Conservation (phyloP, 2,888 invertebrate species). For the Cheilosia scutellata region DNA sequence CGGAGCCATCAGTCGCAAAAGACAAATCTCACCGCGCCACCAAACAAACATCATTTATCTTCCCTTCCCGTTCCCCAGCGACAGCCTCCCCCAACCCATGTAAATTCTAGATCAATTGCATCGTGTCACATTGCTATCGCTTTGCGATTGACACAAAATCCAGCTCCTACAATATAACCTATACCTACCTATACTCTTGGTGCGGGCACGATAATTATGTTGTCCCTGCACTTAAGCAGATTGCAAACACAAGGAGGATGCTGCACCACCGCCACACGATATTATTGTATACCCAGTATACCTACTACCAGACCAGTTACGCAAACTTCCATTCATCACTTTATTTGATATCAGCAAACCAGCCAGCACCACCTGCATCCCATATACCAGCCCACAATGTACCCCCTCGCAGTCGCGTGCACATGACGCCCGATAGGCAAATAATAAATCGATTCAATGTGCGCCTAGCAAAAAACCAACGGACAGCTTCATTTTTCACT, state of each 20-base stretch:
- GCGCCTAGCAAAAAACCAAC: conserved; percentile 60
- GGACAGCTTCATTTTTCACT: conserved; percentile 74
- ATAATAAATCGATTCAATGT: conserved; percentile 74
- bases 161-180: conserved; percentile 27
- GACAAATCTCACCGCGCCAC: background rate
- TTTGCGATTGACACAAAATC: conserved; percentile 71
- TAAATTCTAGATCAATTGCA: conserved; percentile 38
- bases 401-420: conserved; percentile 23
- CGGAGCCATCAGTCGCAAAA: background rate
- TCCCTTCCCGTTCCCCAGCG: background rate
- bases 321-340: conserved; percentile 75
- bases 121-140: conserved; percentile 69
- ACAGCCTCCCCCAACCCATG: background rate
- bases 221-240: conserved; percentile 74
- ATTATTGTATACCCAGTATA: background rate
- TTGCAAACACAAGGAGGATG: conserved; percentile 59
- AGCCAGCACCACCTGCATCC: conserved; percentile 71
- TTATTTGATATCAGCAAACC: conserved; percentile 69
- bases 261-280: conserved; percentile 28
- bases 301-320: conserved; percentile 66
- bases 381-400: conserved; percentile 55
- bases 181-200: conserved; percentile 6
- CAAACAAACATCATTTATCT: conserved; percentile 47
- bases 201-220: conserved; percentile 67
- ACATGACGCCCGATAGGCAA: conserved; percentile 76